Conservation (phyloP, 2,797 vertebrate genomes). For the Rallus crepitans region DNA sequence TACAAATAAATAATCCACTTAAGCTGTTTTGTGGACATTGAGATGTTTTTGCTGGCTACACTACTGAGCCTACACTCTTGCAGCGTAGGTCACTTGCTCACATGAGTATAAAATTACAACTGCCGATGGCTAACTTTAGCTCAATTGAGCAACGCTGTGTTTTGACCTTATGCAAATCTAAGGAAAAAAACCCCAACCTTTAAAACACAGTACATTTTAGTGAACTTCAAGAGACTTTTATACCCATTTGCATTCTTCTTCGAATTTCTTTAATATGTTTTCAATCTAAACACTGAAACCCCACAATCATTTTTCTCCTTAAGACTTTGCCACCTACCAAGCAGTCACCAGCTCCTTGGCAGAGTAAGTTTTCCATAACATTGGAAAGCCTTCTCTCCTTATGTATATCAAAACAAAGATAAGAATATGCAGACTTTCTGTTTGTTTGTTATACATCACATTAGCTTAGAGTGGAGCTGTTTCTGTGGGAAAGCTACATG, state of each 20-base stretch:
- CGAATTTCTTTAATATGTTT: conserved; percentile 18
- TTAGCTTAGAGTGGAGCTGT: conserved; percentile 37
- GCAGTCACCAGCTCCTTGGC: conserved; percentile 27
- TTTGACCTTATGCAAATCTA: conserved; percentile 19
- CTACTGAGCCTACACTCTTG: background rate
- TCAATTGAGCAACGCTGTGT: background rate
- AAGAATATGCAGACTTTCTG: conserved; percentile 40
- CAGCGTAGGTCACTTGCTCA: background rate
- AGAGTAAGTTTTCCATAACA: conserved; percentile 25
- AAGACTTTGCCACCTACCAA: conserved; percentile 32
- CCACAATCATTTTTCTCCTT: background rate
- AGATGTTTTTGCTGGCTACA: conserved; percentile 46
- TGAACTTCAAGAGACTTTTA: background rate
- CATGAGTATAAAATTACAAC: conserved; percentile 30
- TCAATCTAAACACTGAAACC: conserved; percentile 42
- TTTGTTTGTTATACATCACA: conserved; percentile 60
- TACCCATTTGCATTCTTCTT: background rate
- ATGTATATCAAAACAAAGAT: conserved; percentile 42
- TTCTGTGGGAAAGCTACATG: conserved; percentile 66
- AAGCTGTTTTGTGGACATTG: background rate
- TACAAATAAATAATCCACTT: conserved; percentile 5
- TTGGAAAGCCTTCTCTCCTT: conserved; percentile 13
- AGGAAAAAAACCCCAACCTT: background rate
- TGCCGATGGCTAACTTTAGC: conserved; percentile 16
- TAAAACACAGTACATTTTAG: background rate